Conservation (phyloP, 2,888 invertebrate species). For the Drosophila leonis region DNA sequence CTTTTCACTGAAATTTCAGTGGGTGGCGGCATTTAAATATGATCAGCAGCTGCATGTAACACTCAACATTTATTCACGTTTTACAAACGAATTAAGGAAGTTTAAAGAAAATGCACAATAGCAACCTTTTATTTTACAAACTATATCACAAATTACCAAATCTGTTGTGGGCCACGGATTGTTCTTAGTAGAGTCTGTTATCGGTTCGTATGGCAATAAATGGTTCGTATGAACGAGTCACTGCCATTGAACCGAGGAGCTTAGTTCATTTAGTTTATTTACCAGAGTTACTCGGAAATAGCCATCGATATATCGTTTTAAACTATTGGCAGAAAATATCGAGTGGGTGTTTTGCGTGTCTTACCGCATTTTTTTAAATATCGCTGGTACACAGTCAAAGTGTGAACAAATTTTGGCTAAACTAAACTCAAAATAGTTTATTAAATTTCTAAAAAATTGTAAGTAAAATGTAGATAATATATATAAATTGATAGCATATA, state of each 20-base stretch:
- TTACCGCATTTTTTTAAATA: too few species aligned
- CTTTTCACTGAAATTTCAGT: constrained; percentile 17
- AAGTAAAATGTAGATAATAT: too few species aligned
- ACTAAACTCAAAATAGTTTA: too few species aligned
- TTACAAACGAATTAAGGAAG: neutral
- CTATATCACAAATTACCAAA: constrained; percentile 53
- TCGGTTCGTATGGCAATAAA: constrained; percentile 12
- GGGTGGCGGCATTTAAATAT: neutral
- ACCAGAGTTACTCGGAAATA: neutral
- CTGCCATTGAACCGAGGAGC: neutral
- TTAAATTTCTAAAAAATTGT: too few species aligned
- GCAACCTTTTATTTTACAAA: constrained; percentile 23
- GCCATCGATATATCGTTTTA: constrained; percentile 5
- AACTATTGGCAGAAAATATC: neutral
- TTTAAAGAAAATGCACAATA: neutral
- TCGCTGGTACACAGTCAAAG: too few species aligned
- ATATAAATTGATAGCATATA: too few species aligned
- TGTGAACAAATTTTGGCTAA: too few species aligned
- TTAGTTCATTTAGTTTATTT: constrained; percentile 14
- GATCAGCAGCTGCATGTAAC: neutral
- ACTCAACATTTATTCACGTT: neutral
- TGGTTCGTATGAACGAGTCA: constrained; percentile 24
- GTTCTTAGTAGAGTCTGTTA: constrained; percentile 39
- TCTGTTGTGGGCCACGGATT: constrained; percentile 40
- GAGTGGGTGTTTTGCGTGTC: too few species aligned